A percentile compares a stretch with the other conserved stretches of the same genome.
These are phyloP conservation scores for Cephus rjabovi DNA, from an alignment of 2,888 invertebrate genomes.

Conservation along the genomic window DNA sequence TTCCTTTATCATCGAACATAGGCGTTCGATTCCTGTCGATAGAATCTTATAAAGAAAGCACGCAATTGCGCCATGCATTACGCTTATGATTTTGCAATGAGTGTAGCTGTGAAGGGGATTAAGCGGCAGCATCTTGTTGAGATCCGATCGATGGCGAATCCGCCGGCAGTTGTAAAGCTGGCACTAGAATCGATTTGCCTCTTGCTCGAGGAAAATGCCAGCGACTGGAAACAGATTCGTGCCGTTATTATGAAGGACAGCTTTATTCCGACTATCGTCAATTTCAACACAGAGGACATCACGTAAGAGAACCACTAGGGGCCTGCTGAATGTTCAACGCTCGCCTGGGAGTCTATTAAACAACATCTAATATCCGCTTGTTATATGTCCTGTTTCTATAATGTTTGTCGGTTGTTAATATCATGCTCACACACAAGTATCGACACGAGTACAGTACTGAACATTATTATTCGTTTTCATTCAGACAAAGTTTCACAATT, in stretches of 20 bases:
- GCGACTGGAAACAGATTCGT: slow-evolving; percentile 94
- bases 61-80: background rate
- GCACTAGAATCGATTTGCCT: slow-evolving; percentile 95
- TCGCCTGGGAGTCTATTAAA: slow-evolving; percentile 48
- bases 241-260: slow-evolving; percentile 94
- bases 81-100: slow-evolving; percentile 24
- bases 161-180: slow-evolving; percentile 91
- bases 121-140: slow-evolving; percentile 97
- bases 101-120: slow-evolving; percentile 90
- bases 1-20: background rate
- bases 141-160: slow-evolving; percentile 94
- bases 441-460: background rate
- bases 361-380: slow-evolving; percentile 49
- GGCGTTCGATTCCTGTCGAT: background rate
- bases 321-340: slow-evolving; percentile 47
- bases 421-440: slow-evolving; percentile 12
- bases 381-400: slow-evolving; percentile 37
- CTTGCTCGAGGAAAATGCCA: slow-evolving; percentile 89
- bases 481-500: slow-evolving; percentile 8
- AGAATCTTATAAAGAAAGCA: background rate
- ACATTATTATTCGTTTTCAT: background rate
- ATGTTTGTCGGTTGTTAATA: slow-evolving; percentile 30
- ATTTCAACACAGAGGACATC: slow-evolving; percentile 93
- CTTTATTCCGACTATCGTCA: slow-evolving; percentile 93
- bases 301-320: slow-evolving; percentile 76